Base-by-base conservation (phyloP, 2,113 vertebrate genomes). In the Percina caprodes region DNA sequence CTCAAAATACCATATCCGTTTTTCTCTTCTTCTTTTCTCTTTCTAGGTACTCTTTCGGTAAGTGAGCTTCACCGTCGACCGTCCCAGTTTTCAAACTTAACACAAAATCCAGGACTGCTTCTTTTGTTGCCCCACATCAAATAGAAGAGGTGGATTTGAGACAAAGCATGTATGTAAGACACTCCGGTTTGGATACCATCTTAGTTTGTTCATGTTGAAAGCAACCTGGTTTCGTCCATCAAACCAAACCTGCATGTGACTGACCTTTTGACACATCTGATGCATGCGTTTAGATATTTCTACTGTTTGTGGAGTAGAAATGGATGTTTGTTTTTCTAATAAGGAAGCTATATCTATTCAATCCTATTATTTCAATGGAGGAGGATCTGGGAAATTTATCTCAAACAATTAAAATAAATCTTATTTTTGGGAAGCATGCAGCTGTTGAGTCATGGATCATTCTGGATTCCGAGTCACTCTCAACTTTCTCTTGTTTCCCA, bases 41-140 rank as follows among this genome's bases (percentile, higher is more conserved):
- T 48, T 71, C 16, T 39, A 96, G 95, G 95, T 96, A 95, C 71
- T 96, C 93, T 12, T 96, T 96, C 56, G 95, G 95, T 95, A 90
- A 95, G 94, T 95, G 70, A 83, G 62, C 76, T 2, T 67, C 51
- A 49, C 52, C 2, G 18, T 30, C 23, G 19, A 14, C 10, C 14
- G 4, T 66, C 24, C 3, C 4, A 4, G 11, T 21, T 83, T 71
- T 67, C 68, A 48, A 15, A 52, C 14, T 3, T 19, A 6, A 49
- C 24, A 10, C 54, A 24, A 33, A 24, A 10, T 65, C 49, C 49
- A 9, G 45, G 52, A 55, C 56, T 12, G 21, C 35, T 33, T 19
- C 13, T 7, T 74, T 70, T 71, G 21, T 52, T 49, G n/a, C 24
- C 49, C 42, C 19, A 26, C 21, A 19, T 56, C 24, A 51, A n/a